Percentiles rank a stretch among this genome's conserved stretches.
Conservation (phyloP, 2,113 vertebrate species). For the Brienomyrus brachyistius region DNA sequence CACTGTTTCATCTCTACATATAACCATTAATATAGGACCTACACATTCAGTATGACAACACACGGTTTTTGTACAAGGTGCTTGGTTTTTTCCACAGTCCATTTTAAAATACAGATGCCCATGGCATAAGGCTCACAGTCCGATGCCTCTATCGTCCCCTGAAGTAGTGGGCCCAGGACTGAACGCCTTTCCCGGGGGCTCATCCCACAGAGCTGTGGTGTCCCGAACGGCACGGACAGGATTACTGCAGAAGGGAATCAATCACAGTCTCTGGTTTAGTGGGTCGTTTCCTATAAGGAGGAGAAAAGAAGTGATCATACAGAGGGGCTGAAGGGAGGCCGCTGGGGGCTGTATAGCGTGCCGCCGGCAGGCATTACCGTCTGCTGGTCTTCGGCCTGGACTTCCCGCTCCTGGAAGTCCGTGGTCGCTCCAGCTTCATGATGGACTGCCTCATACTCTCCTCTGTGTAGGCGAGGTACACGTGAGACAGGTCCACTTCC, state of each 20-base stretch:
- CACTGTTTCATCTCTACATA: neutral
- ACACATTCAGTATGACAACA: neutral
- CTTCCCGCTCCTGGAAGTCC: conserved; percentile 84
- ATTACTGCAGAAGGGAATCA: conserved; percentile 88
- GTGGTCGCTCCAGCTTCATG: conserved; percentile 88
- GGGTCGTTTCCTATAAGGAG: conserved; percentile 78
- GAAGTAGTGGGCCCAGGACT: neutral
- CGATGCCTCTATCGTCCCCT: neutral
- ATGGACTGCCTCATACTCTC: conserved; percentile 92
- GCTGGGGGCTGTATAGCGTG: neutral
- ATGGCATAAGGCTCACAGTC: neutral
- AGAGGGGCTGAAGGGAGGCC: neutral
- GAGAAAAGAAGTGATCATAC: neutral
- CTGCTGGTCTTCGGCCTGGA: conserved; percentile 84
- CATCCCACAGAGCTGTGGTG: neutral
- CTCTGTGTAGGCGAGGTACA: conserved; percentile 93
- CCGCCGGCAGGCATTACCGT: conserved; percentile 62
- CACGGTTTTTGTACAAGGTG: neutral
- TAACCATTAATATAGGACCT: neutral
- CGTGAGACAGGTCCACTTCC: conserved; percentile 91
- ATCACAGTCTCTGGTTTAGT: conserved; percentile 82
- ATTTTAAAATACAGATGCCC: neutral
- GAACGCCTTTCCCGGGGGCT: neutral
- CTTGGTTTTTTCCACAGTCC: neutral
- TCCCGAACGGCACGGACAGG: neutral